Evolutionary conservation across 2,797 vertebrate genomes (phyloP).

Genomic region (Malacoctenus gilli): DNA sequence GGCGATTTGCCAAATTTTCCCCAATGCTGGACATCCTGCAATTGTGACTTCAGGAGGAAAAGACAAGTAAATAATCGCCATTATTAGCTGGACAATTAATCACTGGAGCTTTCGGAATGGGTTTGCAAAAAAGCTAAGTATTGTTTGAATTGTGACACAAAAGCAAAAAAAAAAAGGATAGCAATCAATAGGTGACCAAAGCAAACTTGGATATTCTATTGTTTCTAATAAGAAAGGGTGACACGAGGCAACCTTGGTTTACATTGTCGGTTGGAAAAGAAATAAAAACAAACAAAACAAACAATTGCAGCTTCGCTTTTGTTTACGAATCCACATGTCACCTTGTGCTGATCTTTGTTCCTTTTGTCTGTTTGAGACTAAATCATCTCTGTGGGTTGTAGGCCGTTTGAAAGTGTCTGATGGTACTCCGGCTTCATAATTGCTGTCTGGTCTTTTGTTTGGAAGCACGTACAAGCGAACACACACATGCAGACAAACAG

Average conservation of each 20-base stretch:
- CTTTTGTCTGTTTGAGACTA: conserved; percentile 42
- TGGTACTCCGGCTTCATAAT: conserved; percentile 49
- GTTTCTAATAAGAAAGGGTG: conserved; percentile 8
- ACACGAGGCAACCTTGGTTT: conserved; percentile 5
- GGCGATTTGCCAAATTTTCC: no score
- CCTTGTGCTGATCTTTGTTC: conserved; percentile 30
- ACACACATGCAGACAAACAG: conserved; percentile 22
- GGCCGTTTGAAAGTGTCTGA: conserved; percentile 51
- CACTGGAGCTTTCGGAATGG: not conserved
- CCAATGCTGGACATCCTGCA: no score
- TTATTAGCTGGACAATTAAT: no score
- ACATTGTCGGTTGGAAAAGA: not conserved
- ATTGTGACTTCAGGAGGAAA: no score
- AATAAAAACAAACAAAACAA: not conserved
- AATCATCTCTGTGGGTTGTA: conserved; percentile 46
- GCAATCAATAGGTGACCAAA: conserved; percentile 9
- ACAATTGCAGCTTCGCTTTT: conserved; percentile 11
- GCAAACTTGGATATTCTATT: conserved; percentile 6
- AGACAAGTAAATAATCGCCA: no score
- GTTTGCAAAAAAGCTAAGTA: conserved; percentile 20
- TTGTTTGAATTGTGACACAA: conserved; percentile 7
- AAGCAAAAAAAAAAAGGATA: conserved; percentile 8
- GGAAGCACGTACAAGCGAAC: conserved; percentile 16
- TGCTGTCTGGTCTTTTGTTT: conserved; percentile 54
- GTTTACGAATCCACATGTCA: conserved; percentile 22